Evolutionary conservation across 1,140 invertebrate genomes (phyloP).

Genomic region (Drosophila leontia): DNA sequence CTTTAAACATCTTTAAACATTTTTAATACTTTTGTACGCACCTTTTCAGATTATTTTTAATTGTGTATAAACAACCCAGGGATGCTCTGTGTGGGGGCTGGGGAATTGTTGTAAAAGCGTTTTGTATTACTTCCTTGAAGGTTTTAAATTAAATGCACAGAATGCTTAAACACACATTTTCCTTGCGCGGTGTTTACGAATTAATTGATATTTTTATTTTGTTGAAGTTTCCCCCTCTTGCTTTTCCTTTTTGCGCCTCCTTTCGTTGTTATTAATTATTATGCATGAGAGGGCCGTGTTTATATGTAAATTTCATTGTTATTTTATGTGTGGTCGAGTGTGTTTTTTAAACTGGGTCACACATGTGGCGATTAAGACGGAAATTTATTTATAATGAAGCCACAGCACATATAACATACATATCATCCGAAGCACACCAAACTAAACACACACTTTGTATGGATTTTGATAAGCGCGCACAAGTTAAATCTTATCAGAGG

Average conservation of each 20-base stretch:
- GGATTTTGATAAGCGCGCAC: conserved; percentile 61
- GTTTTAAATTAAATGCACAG: conserved; percentile 48
- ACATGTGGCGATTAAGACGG: conserved; percentile 77
- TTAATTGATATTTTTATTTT: conserved; percentile 67
- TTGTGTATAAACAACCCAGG: conserved; percentile 32
- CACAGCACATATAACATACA: conserved; percentile 25
- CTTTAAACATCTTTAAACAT: conserved; percentile 24
- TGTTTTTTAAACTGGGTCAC: conserved; percentile 73
- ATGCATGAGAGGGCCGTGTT: conserved; percentile 55
- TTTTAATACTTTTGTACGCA: conserved; percentile 26
- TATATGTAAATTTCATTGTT: conserved; percentile 79
- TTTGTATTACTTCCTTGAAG: conserved; percentile 61
- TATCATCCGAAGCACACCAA: conserved; percentile 48
- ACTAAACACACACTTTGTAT: conserved; percentile 51
- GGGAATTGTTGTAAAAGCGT: conserved; percentile 46
- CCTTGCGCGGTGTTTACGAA: conserved; percentile 35
- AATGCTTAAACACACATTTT: conserved; percentile 56
- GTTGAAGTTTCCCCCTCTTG: conserved; percentile 34
- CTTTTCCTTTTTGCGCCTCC: conserved; percentile 14
- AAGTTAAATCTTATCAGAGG: conserved; percentile 64
- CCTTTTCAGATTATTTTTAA: conserved; percentile 18
- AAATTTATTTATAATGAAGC: conserved; percentile 65
- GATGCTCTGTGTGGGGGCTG: conserved; percentile 2
- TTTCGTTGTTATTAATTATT: conserved; percentile 66
- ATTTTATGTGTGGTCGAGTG: conserved; percentile 27